Percentiles rank a stretch among this genome's conserved stretches.
phyloP scores from a whole-genome alignment of 2,797 vertebrate species.

The Glyptemys insculpta region DNA sequence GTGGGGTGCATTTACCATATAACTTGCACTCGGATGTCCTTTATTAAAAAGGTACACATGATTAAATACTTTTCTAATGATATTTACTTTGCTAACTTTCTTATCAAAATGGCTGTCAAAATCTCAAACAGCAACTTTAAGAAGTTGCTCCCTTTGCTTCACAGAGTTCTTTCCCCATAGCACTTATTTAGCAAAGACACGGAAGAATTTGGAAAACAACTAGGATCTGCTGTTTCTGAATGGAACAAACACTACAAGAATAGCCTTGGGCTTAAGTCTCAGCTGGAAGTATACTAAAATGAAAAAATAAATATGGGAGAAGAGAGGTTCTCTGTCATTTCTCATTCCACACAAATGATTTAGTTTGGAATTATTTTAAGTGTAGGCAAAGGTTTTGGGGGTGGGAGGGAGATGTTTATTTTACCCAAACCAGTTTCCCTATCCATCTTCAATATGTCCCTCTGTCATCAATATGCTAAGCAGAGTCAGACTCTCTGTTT shows the following conservation, averaged over 20 bases:
- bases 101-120: background rate
- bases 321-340: background rate
- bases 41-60: slow-evolving; percentile 11
- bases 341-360: background rate
- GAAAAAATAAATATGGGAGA: background rate
- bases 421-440: background rate
- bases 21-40: slow-evolving; percentile 48
- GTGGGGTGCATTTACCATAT: slow-evolving; percentile 35
- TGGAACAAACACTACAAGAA: background rate
- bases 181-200: slow-evolving; percentile 27
- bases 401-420: background rate
- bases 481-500: background rate
- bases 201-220: background rate
- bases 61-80: background rate
- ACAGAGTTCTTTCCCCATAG: too few relatives aligned
- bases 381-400: background rate
- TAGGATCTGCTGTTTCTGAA: background rate
- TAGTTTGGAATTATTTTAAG: background rate
- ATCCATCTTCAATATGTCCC: fast-evolving
- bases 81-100: too few relatives aligned
- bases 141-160: background rate
- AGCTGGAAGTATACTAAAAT: background rate
- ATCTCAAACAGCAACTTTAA: slow-evolving; percentile 3
- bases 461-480: background rate
- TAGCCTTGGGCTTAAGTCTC: background rate